A percentile compares a stretch with the other conserved stretches of the same genome.
Evolutionary conservation across 2,797 vertebrate genomes (phyloP).

Genomic region (Micrastur ruficollis): DNA sequence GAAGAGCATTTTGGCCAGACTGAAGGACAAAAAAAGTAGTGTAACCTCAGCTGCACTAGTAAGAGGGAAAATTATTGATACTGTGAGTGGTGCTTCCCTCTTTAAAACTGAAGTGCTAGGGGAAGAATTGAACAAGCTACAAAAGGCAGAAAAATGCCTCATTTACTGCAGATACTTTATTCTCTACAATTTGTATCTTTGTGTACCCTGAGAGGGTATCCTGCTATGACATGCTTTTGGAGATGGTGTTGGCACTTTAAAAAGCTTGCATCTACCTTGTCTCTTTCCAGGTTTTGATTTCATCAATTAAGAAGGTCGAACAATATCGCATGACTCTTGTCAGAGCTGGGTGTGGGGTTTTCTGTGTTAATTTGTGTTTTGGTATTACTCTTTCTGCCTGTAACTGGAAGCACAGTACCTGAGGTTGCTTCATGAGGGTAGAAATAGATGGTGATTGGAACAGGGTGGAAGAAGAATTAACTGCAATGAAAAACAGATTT

Average conservation of each 20-base stretch:
- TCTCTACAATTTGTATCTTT: too few relatives aligned
- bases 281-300: not conserved
- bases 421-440: not conserved
- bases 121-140: not conserved
- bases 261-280: not conserved
- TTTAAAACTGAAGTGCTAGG: not conserved
- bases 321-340: not conserved
- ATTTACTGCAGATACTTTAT: not conserved
- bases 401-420: not conserved
- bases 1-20: not conserved
- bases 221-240: not conserved
- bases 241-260: not conserved
- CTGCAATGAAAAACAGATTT: accelerated
- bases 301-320: not conserved
- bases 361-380: not conserved
- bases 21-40: not conserved
- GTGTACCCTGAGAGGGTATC: not conserved
- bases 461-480: not conserved
- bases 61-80: not conserved
- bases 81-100: not conserved
- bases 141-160: not conserved
- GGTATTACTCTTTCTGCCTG: not conserved
- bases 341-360: not conserved
- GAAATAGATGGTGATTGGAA: not conserved
- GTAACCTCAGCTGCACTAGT: not conserved